Evolutionary conservation across 2,113 vertebrate genomes (phyloP).

Genomic region (Telmatochromis bifrenatus): DNA sequence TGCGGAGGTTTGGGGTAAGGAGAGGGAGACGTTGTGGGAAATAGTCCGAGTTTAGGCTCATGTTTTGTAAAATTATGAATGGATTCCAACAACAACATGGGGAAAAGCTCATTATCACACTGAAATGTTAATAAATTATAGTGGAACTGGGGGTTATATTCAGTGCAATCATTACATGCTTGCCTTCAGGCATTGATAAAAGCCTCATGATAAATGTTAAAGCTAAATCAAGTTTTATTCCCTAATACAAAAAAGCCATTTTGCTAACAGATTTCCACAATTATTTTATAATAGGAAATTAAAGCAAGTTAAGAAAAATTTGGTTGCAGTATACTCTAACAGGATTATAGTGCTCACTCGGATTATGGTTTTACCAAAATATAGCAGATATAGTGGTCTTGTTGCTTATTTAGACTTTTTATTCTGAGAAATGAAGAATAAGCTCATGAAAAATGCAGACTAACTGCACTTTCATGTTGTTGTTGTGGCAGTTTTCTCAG

Average conservation of each 20-base stretch:
- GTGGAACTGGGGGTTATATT: background rate
- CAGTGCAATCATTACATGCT: background rate
- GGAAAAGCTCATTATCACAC: background rate
- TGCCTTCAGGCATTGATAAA: background rate
- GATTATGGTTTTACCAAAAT: background rate
- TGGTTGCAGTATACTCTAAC: background rate
- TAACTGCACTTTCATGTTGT: background rate
- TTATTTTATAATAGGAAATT: background rate
- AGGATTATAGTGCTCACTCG: background rate
- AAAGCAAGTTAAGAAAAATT: background rate
- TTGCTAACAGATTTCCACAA: background rate
- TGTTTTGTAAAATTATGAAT: background rate
- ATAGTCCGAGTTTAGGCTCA: background rate
- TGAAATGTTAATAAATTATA: background rate
- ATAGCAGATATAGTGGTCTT: background rate
- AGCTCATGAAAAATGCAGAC: background rate
- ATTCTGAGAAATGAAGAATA: background rate
- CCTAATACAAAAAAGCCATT: background rate
- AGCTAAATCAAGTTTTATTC: background rate
- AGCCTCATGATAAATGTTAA: background rate
- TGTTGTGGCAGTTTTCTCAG: background rate
- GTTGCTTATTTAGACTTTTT: background rate
- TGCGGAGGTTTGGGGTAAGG: fast-evolving
- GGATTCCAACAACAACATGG: background rate
- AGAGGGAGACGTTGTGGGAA: background rate